phyloP scores from a whole-genome alignment of 1,140 invertebrate species.

The Homarus americanus region DNA sequence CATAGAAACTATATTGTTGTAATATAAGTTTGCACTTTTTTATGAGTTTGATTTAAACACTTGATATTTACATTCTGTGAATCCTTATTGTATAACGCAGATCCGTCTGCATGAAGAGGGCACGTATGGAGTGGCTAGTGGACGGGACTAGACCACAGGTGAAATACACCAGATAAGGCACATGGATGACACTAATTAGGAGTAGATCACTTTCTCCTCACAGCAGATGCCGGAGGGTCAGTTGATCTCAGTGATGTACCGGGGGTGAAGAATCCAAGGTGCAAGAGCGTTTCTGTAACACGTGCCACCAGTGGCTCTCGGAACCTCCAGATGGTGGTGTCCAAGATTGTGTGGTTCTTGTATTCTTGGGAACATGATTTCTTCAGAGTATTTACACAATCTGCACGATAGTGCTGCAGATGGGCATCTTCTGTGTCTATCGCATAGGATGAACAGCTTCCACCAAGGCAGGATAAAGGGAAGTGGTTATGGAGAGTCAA shows the following conservation, averaged over 20 bases:
- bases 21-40: no score
- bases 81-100: background rate
- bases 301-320: slow-evolving; percentile 86
- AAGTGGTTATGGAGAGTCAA: slow-evolving; percentile 96
- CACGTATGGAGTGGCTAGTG: slow-evolving; percentile 9
- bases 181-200: slow-evolving; percentile 19
- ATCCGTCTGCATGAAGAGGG: slow-evolving; percentile 12
- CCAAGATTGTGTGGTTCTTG: slow-evolving; percentile 88
- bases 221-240: slow-evolving; percentile 37
- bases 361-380: slow-evolving; percentile 89
- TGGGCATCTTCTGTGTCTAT: slow-evolving; percentile 91
- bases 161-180: slow-evolving; percentile 49
- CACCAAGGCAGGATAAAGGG: slow-evolving; percentile 91
- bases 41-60: no score
- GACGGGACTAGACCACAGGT: slow-evolving; percentile 39
- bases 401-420: slow-evolving; percentile 94
- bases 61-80: no score
- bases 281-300: slow-evolving; percentile 49
- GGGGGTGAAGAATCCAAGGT: slow-evolving; percentile 60
- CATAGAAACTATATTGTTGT: no score
- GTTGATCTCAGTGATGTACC: background rate
- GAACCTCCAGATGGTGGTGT: slow-evolving; percentile 93
- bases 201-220: slow-evolving; percentile 45
- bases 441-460: slow-evolving; percentile 90
- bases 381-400: slow-evolving; percentile 93